phyloP scores from a whole-genome alignment of 2,888 invertebrate species.

The Litoditis marina region DNA sequence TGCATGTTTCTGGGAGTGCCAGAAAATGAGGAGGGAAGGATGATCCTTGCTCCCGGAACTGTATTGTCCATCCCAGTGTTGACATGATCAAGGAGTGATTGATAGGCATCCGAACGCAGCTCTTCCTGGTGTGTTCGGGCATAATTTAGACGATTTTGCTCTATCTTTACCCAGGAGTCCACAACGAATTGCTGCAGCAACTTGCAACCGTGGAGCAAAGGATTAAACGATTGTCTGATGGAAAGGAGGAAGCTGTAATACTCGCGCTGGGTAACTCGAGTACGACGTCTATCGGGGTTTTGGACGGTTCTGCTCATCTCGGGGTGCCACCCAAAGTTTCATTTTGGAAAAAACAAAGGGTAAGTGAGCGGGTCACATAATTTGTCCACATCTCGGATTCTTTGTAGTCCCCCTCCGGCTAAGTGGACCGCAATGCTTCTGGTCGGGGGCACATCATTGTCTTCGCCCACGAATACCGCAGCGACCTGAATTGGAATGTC shows the following conservation, averaged over 20 bases:
- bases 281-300: too few species aligned
- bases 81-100: too few species aligned
- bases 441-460: too few species aligned
- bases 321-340: constrained; percentile 39
- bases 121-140: constrained; percentile 58
- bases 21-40: constrained; percentile 51
- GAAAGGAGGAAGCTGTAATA: constrained; percentile 38
- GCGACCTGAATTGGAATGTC: too few species aligned
- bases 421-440: too few species aligned
- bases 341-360: constrained; percentile 60
- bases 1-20: constrained; percentile 62
- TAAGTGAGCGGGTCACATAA: constrained; percentile 64
- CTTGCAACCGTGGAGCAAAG: constrained; percentile 41
- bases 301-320: constrained; percentile 5
- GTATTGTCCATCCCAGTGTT: too few species aligned
- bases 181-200: constrained; percentile 61
- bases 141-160: constrained; percentile 59
- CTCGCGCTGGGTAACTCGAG: constrained; percentile 40
- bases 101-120: constrained; percentile 45
- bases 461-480: too few species aligned
- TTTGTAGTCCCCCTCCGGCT: too few species aligned
- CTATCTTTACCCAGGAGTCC: constrained; percentile 62
- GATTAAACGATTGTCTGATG: constrained; percentile 44
- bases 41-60: constrained; percentile 22
- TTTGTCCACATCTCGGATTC: too few species aligned